Base-by-base conservation (phyloP, 2,113 vertebrate species). In the Datnioides undecimradiatus region DNA sequence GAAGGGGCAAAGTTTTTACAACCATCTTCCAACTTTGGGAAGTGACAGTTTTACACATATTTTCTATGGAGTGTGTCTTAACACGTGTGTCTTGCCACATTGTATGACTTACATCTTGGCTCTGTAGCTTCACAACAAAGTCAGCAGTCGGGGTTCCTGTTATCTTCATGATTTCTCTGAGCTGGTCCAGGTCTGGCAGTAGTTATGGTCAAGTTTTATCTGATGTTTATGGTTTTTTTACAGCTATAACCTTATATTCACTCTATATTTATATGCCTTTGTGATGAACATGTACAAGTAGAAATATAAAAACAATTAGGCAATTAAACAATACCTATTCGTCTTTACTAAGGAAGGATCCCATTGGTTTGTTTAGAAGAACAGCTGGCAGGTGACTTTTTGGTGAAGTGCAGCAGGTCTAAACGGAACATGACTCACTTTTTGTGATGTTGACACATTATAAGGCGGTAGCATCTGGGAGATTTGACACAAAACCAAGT, bases 131-230 rank as follows among this genome's bases (percentile, higher is more conserved):
- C 89, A 96, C 93, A 67, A 98, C 96, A 85, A 99, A 99, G 82
- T 99, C 98, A 1, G 96, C 93, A 0, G 95, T 90, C 2, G 98
- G 98, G 0, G 97, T 99, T 82, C 98, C 98, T 0, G 97, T 99
- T 76, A 98, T 89, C 93, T 99, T 99, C 97, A 99, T 97, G 90
- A 99, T 99, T 92, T 99, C 98, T 76, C 96, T 96, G 82, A 99
- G 95, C 59, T 99, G 98, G 91, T 99, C 98, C 90, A 99, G 90
- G 91, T 99, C 98, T 99, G 89, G 64, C 70, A 76, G 76, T 1
- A 52, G 21, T 63, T 90, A 68, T 77, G 84, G 93, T 93, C 85
- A 95, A 95, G 89, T 70, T 63, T 76, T 43, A 80, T 58, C 25
- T 14, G 25, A 8, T 43, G 40, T 19, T n/a, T n/a, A 64, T 36